Base-by-base conservation (phyloP, 2,797 vertebrate genomes). In the Graptemys geographica region DNA sequence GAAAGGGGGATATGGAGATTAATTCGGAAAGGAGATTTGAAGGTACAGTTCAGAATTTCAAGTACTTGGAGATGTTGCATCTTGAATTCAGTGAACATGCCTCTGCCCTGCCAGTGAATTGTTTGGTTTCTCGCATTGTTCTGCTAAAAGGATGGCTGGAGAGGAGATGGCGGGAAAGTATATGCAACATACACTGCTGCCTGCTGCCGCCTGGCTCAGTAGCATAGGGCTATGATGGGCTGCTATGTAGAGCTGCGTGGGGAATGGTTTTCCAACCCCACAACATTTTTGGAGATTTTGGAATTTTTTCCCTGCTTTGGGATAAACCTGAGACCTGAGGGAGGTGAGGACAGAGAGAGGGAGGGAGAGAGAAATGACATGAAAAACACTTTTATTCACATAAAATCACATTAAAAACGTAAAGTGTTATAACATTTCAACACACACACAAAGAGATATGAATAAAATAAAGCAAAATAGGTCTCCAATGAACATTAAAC, bases 1-100 rank as follows among this genome's bases (percentile, higher is more conserved):
- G 59, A 25, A 72, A 51, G 0, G 0, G 62, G 85, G 88, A 28
- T 44, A 16, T 13, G 92, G 91, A 87, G 72, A 49, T 76, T 78
- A 88, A 80, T 95, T 92, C 89, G 84, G 11, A 0, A 25, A 86
- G 23, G 11, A 3, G 25, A 10, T 52, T 55, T 7, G 83, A 44
- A 33, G 8, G 27, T 15, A 33, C 1, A 0, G 79, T 25, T 91
- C 81, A 92, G 74, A 78, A 90, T 21, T 72, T 44, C 0, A 1
- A 88, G n/a, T 3, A 23, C 31, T 18, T 9, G 0, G 37, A 81
- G 31, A 79, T 47, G 86, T 85, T 28, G 86, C 83, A 19, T 27
- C 78, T 79, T 49, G 0, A 19, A 5, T 1, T 2, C 25, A 0
- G 0, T 44, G 55, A 27, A 52, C 1, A 1, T 8, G 0, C 1